Conservation (phyloP, 2,113 vertebrate species). For the Craseonycteris thonglongyai region DNA sequence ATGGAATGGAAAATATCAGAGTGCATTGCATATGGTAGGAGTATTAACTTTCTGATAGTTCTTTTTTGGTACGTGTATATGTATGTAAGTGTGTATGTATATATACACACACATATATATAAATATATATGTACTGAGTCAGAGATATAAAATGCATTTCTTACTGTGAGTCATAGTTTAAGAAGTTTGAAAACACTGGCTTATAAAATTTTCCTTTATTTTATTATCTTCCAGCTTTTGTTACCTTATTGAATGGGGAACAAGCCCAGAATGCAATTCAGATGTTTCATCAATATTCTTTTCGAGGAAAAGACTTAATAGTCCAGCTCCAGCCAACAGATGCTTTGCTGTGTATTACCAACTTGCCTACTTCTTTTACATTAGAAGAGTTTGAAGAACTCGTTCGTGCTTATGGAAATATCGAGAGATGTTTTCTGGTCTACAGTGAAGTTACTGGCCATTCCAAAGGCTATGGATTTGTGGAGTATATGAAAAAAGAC, state of each 20-base stretch:
- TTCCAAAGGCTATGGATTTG: slow-evolving; percentile 97
- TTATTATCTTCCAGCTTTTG: slow-evolving; percentile 86
- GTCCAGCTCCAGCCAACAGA: slow-evolving; percentile 97
- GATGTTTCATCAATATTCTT: slow-evolving; percentile 88
- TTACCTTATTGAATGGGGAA: slow-evolving; percentile 95
- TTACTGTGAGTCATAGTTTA: not conserved
- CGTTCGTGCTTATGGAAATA: slow-evolving; percentile 92
- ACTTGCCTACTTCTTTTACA: slow-evolving; percentile 87
- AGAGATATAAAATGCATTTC: not conserved
- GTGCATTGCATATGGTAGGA: not conserved
- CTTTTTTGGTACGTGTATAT: not conserved
- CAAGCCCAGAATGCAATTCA: slow-evolving; percentile 95
- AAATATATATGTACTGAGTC: not conserved
- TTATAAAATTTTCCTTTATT: not conserved
- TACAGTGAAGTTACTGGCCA: slow-evolving; percentile 91
- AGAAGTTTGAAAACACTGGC: not conserved
- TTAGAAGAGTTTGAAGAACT: slow-evolving; percentile 93
- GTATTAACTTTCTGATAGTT: not conserved
- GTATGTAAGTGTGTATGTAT: too few species aligned
- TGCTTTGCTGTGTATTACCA: slow-evolving; percentile 94
- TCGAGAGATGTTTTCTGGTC: slow-evolving; percentile 95
- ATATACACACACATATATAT: not conserved
- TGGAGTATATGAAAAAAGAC: slow-evolving; percentile 99
- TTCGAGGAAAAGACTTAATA: slow-evolving; percentile 90
- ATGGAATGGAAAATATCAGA: not conserved